These are phyloP conservation scores for Bolinopsis microptera DNA, from an alignment of 37 sponge, comb jelly and placozoan species.

Conservation along the genomic window DNA sequence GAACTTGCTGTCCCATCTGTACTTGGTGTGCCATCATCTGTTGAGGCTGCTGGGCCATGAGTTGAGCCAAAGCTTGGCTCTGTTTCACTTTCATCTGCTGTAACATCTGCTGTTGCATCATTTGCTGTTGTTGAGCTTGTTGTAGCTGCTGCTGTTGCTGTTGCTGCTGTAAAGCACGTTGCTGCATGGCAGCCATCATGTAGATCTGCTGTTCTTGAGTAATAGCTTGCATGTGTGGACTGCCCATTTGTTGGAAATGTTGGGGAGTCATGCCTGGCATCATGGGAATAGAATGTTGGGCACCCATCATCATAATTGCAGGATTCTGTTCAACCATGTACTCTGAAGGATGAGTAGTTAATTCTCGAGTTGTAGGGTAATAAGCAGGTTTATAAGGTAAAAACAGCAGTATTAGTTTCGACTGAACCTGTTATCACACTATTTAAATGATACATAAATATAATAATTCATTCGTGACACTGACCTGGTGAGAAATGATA, in stretches of 20 bases:
- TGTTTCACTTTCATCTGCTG: background rate
- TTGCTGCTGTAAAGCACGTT: background rate
- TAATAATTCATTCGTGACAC: too few species aligned
- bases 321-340: too few species aligned
- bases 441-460: too few species aligned
- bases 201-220: conserved; percentile 31
- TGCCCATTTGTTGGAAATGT: background rate
- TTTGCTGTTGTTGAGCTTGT: background rate
- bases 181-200: background rate
- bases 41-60: background rate
- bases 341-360: too few species aligned
- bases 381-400: too few species aligned
- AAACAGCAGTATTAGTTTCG: too few species aligned
- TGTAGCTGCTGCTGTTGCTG: conserved; percentile 17
- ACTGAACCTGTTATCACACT: too few species aligned
- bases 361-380: too few species aligned
- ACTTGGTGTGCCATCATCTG: background rate
- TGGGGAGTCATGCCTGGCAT: too few species aligned
- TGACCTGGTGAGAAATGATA: too few species aligned
- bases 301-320: too few species aligned
- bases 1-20: background rate
- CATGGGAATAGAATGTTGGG: too few species aligned
- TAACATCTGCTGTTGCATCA: background rate
- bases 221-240: conserved; percentile 23
- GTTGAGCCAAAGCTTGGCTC: background rate